Evolutionary conservation across 2,797 vertebrate species (phyloP).

Genomic region (Okamejei kenojei): DNA sequence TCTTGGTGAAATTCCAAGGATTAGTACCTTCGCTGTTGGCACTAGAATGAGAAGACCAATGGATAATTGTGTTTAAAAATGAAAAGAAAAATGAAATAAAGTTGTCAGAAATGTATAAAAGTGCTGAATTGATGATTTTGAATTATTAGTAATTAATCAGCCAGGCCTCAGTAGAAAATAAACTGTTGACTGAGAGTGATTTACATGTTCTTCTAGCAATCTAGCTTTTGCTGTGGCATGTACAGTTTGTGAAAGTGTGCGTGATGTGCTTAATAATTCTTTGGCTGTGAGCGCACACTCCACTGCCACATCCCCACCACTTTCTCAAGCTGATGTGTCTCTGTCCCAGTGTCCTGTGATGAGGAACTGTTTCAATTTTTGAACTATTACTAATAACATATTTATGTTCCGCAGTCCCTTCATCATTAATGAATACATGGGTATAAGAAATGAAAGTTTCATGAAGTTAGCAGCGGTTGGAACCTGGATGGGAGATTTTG

Average conservation of each 20-base stretch:
- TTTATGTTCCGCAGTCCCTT: constrained; percentile 69
- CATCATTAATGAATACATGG: constrained; percentile 95
- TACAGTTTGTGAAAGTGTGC: no score
- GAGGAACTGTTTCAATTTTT: neutral
- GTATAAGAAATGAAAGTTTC: constrained; percentile 94
- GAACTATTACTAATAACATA: constrained; percentile 9
- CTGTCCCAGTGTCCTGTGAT: neutral
- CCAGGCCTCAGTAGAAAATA: neutral
- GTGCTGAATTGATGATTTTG: neutral
- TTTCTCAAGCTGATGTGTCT: no score
- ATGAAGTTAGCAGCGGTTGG: constrained; percentile 97
- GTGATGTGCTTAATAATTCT: no score
- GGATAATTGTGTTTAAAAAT: neutral
- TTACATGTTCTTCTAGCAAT: neutral
- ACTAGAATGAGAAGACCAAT: neutral
- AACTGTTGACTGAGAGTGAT: neutral
- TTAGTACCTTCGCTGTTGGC: neutral
- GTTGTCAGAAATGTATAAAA: neutral
- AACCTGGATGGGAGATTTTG: constrained; percentile 98
- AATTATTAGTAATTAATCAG: neutral
- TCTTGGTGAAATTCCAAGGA: neutral
- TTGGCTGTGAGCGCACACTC: no score
- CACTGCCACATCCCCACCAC: no score
- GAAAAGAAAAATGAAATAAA: neutral
- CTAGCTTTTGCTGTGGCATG: neutral